A percentile compares a stretch with the other conserved stretches of the same genome.
Conservation (phyloP, 2,113 vertebrate species). For the Antigone vipio region DNA sequence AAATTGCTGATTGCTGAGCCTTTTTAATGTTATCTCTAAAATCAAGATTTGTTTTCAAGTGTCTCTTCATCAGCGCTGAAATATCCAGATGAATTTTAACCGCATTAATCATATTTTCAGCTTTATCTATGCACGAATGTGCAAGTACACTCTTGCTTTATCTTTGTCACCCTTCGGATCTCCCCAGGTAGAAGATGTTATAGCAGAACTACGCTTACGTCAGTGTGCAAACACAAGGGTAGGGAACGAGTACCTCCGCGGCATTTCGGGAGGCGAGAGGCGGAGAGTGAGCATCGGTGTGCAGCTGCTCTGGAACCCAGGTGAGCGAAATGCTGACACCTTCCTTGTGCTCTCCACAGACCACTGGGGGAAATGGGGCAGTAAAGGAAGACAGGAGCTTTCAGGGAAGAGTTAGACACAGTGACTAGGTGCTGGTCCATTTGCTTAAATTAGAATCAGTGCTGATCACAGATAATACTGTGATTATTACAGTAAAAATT, state of each 20-base stretch:
- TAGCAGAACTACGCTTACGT: conserved; percentile 89
- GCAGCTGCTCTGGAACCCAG: conserved; percentile 96
- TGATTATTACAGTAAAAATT: not conserved
- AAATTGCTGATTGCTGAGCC: not conserved
- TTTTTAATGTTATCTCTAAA: not conserved
- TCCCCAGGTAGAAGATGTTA: conserved; percentile 90
- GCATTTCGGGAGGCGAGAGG: conserved; percentile 90
- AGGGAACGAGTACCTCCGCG: conserved; percentile 85
- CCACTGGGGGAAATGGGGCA: not conserved
- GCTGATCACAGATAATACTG: not conserved
- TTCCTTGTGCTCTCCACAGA: not conserved
- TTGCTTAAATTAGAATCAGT: not conserved
- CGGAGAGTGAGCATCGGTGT: conserved; percentile 93
- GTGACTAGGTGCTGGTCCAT: not conserved
- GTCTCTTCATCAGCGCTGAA: not conserved
- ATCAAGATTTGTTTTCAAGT: not conserved
- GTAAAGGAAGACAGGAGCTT: not conserved
- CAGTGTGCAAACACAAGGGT: conserved; percentile 92
- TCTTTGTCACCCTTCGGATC: not conserved
- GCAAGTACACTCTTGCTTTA: not conserved
- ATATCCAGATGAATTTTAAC: not conserved
- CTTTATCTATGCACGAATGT: not conserved
- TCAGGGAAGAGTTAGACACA: not conserved
- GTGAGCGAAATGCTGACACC: conserved; percentile 69
- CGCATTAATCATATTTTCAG: not conserved